Evolutionary conservation across 2,797 vertebrate genomes (phyloP), one percentile per base, ranked within the genome.

Genomic region (Otolemur crassicaudatus): DNA sequence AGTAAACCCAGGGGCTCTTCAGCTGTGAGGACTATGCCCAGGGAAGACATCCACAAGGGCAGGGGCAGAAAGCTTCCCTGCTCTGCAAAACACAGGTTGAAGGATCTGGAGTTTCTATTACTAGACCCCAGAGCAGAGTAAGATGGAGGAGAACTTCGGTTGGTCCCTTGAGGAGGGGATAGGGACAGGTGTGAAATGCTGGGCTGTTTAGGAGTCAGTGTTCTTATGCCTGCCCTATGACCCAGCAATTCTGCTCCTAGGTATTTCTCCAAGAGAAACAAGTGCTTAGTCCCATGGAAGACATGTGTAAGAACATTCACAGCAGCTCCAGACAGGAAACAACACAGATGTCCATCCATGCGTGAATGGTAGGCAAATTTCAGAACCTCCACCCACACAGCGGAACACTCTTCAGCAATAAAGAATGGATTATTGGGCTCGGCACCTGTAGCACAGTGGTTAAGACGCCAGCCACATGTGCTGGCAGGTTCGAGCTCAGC

Each of bases 331-430:
- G 14, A 23, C 7, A 22, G 58, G 40, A 63, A 75, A 27, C 14
- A 20, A 3, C 8, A 1, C 70, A 12, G 53, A 20, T 0, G 29
- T 53, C 56, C 14, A 16, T 16, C 37, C 27, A 53, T 1, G 0
- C 58, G 60, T 0, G 0, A 75, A 75, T 5, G n/a, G 9, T 7
- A 25, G 22, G 65, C 43, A 29, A 34, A 10, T 0, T 2, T 5
- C 5, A n/a, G 40, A 29, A 37, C 25, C 34, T 46, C 29, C 3
- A 1, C 13, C 34, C 11, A 6, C 16, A 4, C 25, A 0, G 5
- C 5, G 11, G 56, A 20, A 29, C 0, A 3, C n/a, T 11, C 0
- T 14, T 49, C 40, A 37, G 10, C 29, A 7, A 10, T 5, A 10
- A 34, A 0, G 7, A 73, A 37, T 69, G 69, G 20, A 49, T 49